These are phyloP conservation scores for Beroe forskalii DNA, from an alignment of 37 sponge, comb jelly and placozoan species.

Conservation along the genomic window DNA sequence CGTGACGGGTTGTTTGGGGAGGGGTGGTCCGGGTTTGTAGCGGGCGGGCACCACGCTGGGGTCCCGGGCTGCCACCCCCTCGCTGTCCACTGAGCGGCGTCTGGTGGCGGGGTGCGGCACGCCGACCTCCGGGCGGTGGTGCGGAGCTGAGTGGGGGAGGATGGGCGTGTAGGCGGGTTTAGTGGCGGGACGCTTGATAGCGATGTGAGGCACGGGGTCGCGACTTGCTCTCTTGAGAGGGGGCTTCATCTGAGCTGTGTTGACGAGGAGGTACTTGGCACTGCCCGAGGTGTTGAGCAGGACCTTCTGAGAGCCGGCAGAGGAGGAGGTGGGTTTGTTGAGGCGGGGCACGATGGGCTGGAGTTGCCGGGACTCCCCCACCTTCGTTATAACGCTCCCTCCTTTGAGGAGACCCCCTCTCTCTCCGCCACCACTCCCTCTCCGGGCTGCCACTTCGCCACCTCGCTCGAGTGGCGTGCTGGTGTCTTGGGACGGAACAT, in stretches of 20 bases:
- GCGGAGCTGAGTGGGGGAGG: not conserved
- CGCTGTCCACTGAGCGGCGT: not conserved
- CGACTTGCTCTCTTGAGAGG: not conserved
- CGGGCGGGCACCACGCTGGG: constrained; percentile 17
- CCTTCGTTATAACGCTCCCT: not conserved
- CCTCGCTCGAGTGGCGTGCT: not conserved
- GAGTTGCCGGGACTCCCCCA: not conserved
- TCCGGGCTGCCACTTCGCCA: not conserved
- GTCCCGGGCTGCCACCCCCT: not conserved
- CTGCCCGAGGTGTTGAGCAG: constrained; percentile 38
- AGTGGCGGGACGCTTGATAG: constrained; percentile 31
- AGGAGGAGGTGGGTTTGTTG: not conserved
- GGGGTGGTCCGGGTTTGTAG: not conserved
- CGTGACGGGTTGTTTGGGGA: constrained; percentile 26
- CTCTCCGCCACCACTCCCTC: too few relatives aligned
- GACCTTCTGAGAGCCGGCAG: constrained; percentile 22
- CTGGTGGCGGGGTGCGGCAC: not conserved
- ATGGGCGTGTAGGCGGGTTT: constrained; percentile 24
- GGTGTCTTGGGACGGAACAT: not conserved
- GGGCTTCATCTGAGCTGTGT: constrained; percentile 34
- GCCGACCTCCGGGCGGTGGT: not conserved
- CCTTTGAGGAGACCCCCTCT: too few relatives aligned
- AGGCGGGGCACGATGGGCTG: constrained; percentile 18
- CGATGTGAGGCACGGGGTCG: not conserved
- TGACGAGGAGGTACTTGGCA: constrained; percentile 48